A percentile compares a stretch with the other conserved stretches of the same genome.
phyloP scores from a whole-genome alignment of 2,797 vertebrate species.

The Syngnathus rostellatus region DNA sequence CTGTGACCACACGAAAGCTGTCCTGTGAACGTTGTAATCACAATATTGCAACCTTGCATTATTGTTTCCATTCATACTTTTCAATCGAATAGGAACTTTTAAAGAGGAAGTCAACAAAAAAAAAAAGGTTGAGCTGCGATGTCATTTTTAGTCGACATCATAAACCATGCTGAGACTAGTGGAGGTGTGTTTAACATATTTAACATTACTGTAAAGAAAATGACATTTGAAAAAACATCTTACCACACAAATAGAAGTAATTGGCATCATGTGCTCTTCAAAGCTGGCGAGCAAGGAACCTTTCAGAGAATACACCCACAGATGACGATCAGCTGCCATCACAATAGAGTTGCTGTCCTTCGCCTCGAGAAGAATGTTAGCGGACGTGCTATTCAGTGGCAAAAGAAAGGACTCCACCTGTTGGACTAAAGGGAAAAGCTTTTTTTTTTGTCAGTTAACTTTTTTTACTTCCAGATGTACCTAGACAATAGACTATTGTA shows the following conservation, averaged over 20 bases:
- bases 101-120: no score
- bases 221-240: conserved; percentile 9
- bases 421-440: conserved; percentile 33
- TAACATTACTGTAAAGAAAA: no score
- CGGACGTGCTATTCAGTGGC: conserved; percentile 7
- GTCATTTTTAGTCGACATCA: no score
- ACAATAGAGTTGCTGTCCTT: conserved; percentile 63
- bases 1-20: conserved; percentile 68
- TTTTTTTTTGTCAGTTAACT: background rate
- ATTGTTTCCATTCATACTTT: background rate
- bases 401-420: conserved; percentile 65
- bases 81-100: background rate
- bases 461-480: no score
- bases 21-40: conserved; percentile 49
- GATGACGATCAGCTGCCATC: conserved; percentile 41
- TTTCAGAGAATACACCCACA: conserved; percentile 66
- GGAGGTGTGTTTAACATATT: background rate
- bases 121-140: no score
- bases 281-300: conserved; percentile 68
- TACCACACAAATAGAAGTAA: conserved; percentile 76
- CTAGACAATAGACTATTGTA: background rate
- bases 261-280: conserved; percentile 70
- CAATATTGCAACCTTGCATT: background rate
- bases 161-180: no score
- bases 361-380: conserved; percentile 56